phyloP scores from a whole-genome alignment of 2,797 vertebrate species.

The Poeciliopsis presidionis region DNA sequence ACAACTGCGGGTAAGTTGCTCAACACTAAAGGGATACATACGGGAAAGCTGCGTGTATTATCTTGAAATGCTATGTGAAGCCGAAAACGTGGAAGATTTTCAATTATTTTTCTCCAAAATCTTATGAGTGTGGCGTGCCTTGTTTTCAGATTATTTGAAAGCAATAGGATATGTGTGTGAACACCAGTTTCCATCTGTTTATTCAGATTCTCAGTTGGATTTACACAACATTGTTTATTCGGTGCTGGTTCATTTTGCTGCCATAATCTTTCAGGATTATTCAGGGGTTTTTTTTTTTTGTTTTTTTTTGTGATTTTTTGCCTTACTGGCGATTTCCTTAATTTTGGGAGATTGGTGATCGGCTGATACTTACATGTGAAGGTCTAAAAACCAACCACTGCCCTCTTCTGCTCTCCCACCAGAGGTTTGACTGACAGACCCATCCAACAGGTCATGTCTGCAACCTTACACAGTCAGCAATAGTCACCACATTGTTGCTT shows the following conservation, averaged over 20 bases:
- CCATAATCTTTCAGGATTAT: not conserved
- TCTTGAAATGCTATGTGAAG: not conserved
- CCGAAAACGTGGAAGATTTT: not conserved
- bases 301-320: not conserved
- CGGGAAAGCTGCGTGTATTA: not conserved
- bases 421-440: too few species aligned
- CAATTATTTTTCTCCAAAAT: not conserved
- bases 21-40: not conserved
- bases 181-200: not conserved
- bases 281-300: too few species aligned
- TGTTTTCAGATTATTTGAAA: not conserved
- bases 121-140: not conserved
- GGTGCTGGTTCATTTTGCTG: not conserved
- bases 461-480: too few species aligned
- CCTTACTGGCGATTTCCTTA: too few species aligned
- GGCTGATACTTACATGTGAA: too few species aligned
- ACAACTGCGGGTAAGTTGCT: not conserved
- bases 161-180: not conserved
- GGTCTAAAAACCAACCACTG: too few species aligned
- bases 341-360: too few species aligned
- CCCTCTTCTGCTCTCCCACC: too few species aligned
- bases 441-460: too few species aligned
- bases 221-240: not conserved
- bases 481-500: too few species aligned
- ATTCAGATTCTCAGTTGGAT: not conserved